These are phyloP conservation scores for Otus scops DNA, from an alignment of 2,797 vertebrate species.

Conservation along the genomic window DNA sequence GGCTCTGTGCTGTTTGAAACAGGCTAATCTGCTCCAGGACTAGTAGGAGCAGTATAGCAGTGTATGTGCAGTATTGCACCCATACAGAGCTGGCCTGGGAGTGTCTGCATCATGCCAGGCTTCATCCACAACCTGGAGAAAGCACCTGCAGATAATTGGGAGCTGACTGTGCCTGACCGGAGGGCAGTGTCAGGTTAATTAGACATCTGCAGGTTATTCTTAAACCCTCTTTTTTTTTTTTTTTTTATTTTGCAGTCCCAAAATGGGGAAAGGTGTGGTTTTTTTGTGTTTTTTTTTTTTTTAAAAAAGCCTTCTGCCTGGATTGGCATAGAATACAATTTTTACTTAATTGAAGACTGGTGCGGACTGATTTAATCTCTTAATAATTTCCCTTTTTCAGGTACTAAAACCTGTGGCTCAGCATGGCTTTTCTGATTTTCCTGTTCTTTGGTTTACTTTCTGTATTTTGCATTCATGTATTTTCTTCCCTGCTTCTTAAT, in stretches of 20 bases:
- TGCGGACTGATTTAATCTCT: conserved; percentile 18
- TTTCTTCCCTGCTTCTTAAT: conserved; percentile 31
- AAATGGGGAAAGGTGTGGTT: background rate
- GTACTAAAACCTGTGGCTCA: conserved; percentile 37
- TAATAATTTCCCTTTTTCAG: conserved; percentile 40
- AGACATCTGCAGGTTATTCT: conserved; percentile 19
- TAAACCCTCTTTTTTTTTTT: background rate
- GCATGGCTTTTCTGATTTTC: conserved; percentile 29
- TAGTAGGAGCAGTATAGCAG: background rate
- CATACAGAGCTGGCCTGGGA: background rate
- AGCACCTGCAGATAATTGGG: conserved; percentile 22
- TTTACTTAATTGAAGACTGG: conserved; percentile 35
- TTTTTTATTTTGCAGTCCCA: background rate
- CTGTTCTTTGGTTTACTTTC: conserved; percentile 29
- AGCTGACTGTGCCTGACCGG: background rate
- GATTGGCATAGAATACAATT: conserved; percentile 6
- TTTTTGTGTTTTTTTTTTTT: too few relatives aligned
- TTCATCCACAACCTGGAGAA: background rate
- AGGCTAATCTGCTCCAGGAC: background rate
- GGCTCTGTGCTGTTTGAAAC: background rate
- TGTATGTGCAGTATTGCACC: background rate
- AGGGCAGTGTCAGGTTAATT: conserved; percentile 33
- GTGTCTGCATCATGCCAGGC: background rate
- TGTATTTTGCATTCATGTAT: conserved; percentile 21
- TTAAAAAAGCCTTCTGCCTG: background rate